Evolutionary conservation across 1,140 invertebrate genomes (phyloP).

Genomic region (Heliothis subflexa): DNA sequence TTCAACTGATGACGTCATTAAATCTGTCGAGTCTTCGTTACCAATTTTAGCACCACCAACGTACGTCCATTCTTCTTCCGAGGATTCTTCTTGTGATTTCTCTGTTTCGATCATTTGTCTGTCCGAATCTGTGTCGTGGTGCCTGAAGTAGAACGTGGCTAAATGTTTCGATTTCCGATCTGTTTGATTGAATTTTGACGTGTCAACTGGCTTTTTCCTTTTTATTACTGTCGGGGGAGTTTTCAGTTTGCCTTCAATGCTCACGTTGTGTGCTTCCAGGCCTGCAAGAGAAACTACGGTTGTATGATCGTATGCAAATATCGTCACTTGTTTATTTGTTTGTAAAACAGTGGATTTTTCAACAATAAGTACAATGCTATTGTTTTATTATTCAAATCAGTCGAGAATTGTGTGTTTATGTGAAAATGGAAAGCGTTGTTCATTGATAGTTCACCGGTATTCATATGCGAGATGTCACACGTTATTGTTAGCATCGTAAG

Average conservation of each 20-base stretch:
- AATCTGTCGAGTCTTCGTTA: constrained; percentile 81
- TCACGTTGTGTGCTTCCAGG: constrained; percentile 59
- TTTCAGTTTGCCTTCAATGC: constrained; percentile 66
- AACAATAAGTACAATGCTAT: constrained; percentile 52
- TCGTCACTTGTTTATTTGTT: constrained; percentile 56
- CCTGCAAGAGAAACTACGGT: constrained; percentile 65
- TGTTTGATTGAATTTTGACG: constrained; percentile 88
- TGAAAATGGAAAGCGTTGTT: constrained; percentile 64
- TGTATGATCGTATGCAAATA: constrained; percentile 4
- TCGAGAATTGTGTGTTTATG: constrained; percentile 57
- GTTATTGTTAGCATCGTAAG: constrained; percentile 16
- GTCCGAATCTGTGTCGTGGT: constrained; percentile 94
- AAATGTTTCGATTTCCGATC: constrained; percentile 92
- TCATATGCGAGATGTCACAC: constrained; percentile 18
- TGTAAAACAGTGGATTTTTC: constrained; percentile 47
- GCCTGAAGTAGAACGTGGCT: constrained; percentile 94
- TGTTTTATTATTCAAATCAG: constrained; percentile 65
- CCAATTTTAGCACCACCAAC: constrained; percentile 84
- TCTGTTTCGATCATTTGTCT: constrained; percentile 82
- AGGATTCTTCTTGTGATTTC: constrained; percentile 88
- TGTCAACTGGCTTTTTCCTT: constrained; percentile 84
- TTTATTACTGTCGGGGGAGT: constrained; percentile 83
- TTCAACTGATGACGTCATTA: constrained; percentile 84
- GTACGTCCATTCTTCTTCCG: constrained; percentile 91
- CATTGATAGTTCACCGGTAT: constrained; percentile 37